phyloP scores from a whole-genome alignment of 2,888 invertebrate species.

The Antheraea yamamai region DNA sequence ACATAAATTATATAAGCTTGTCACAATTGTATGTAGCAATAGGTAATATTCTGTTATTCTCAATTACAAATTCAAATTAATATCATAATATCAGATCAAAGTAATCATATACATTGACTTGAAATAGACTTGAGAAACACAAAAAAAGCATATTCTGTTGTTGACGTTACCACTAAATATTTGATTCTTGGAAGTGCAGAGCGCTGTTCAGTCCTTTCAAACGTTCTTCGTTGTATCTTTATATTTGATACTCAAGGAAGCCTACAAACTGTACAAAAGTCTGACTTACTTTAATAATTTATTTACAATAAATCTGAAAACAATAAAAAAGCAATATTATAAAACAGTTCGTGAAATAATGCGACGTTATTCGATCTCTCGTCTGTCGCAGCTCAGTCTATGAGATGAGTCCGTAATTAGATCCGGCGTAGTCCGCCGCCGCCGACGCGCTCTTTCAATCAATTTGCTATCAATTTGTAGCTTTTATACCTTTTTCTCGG shows the following conservation, averaged over 20 bases:
- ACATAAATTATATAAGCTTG: too few species aligned
- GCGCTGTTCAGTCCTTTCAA: not conserved
- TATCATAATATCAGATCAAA: too few species aligned
- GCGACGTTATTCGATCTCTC: conserved; percentile 12
- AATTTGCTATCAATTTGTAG: conserved; percentile 52
- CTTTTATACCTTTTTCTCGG: conserved; percentile 38
- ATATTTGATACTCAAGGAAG: not conserved
- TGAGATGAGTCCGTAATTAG: conserved; percentile 52
- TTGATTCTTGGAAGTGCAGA: not conserved
- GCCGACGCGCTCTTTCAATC: conserved; percentile 40
- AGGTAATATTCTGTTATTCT: not conserved
- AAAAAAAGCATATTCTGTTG: not conserved
- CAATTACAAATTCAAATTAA: too few species aligned
- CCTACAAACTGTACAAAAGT: too few species aligned
- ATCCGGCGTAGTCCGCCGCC: conserved; percentile 37
- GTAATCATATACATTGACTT: too few species aligned
- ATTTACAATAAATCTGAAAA: not conserved
- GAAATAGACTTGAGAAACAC: too few species aligned
- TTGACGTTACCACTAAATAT: not conserved
- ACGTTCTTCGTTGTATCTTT: not conserved
- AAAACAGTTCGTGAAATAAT: conserved; percentile 1
- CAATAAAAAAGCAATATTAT: not conserved
- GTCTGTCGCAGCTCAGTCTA: conserved; percentile 17
- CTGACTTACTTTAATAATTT: not conserved
- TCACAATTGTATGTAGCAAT: too few species aligned